Evolutionary conservation across 2,797 vertebrate species (phyloP).

Genomic region (Salarias fasciatus): DNA sequence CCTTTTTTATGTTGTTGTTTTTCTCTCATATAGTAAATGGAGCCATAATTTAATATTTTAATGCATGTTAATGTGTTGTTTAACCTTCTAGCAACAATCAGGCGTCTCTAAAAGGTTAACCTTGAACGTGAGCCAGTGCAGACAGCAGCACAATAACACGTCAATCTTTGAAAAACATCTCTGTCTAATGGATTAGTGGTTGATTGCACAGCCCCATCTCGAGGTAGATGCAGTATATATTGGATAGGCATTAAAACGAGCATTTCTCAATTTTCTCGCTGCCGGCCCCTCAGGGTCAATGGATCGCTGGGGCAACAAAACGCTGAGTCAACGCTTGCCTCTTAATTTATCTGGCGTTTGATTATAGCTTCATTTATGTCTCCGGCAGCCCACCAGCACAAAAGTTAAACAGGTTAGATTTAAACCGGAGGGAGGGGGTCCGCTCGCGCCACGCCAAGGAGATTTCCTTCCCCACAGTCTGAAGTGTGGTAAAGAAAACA

Average conservation of each 20-base stretch:
- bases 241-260: constrained; percentile 95
- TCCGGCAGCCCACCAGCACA: constrained; percentile 29
- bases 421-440: constrained; percentile 17
- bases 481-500: constrained; percentile 27
- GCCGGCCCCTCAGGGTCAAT: constrained; percentile 91
- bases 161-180: constrained; percentile 90
- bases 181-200: constrained; percentile 92
- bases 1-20: constrained; percentile 88
- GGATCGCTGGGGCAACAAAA: constrained; percentile 89
- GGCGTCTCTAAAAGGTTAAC: constrained; percentile 89
- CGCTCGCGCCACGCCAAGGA: neutral
- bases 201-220: constrained; percentile 88
- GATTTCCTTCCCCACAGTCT: constrained; percentile 2
- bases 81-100: constrained; percentile 87
- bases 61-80: constrained; percentile 89
- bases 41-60: constrained; percentile 88
- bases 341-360: constrained; percentile 75
- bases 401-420: constrained; percentile 44
- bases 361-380: constrained; percentile 69
- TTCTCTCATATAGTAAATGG: constrained; percentile 86
- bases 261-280: constrained; percentile 94
- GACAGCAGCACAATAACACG: constrained; percentile 88
- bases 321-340: constrained; percentile 90
- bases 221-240: constrained; percentile 93
- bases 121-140: constrained; percentile 88